phyloP scores from a whole-genome alignment of 2,888 invertebrate species.

The Lymantria monacha region DNA sequence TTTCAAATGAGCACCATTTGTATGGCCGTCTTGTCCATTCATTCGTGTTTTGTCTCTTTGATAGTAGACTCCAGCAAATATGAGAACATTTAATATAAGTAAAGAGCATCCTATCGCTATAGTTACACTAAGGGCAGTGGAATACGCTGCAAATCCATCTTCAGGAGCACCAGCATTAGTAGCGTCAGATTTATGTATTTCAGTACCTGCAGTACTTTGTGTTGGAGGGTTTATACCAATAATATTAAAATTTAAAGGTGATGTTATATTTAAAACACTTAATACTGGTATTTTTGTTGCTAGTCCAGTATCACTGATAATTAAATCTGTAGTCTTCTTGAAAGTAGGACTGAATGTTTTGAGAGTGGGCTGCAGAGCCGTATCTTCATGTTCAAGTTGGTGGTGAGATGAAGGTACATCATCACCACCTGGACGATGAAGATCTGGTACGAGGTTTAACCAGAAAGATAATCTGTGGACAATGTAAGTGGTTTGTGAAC shows the following conservation, averaged over 20 bases:
- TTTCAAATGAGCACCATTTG: constrained; percentile 81
- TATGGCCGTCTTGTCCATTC: constrained; percentile 80
- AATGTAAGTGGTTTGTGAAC: not conserved
- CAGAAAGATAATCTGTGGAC: constrained; percentile 91
- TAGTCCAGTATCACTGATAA: constrained; percentile 63
- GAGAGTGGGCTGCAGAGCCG: constrained; percentile 77
- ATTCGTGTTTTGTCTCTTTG: constrained; percentile 93
- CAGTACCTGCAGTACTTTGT: constrained; percentile 52
- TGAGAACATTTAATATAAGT: constrained; percentile 94
- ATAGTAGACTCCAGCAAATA: constrained; percentile 97
- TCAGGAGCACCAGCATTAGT: constrained; percentile 85
- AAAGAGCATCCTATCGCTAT: constrained; percentile 97
- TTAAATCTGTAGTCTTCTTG: constrained; percentile 80
- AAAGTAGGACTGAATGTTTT: constrained; percentile 81
- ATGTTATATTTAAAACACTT: constrained; percentile 67
- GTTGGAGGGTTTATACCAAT: constrained; percentile 64
- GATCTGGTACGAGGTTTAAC: constrained; percentile 96
- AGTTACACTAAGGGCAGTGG: constrained; percentile 94
- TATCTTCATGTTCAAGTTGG: constrained; percentile 89
- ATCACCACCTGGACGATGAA: constrained; percentile 93
- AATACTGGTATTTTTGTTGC: constrained; percentile 68
- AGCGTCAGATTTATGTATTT: constrained; percentile 62
- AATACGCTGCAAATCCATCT: constrained; percentile 94
- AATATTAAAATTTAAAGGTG: constrained; percentile 68
- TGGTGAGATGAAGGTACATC: constrained; percentile 93